phyloP scores from a whole-genome alignment of 1,140 invertebrate species.

The Tachypleus tridentatus region DNA sequence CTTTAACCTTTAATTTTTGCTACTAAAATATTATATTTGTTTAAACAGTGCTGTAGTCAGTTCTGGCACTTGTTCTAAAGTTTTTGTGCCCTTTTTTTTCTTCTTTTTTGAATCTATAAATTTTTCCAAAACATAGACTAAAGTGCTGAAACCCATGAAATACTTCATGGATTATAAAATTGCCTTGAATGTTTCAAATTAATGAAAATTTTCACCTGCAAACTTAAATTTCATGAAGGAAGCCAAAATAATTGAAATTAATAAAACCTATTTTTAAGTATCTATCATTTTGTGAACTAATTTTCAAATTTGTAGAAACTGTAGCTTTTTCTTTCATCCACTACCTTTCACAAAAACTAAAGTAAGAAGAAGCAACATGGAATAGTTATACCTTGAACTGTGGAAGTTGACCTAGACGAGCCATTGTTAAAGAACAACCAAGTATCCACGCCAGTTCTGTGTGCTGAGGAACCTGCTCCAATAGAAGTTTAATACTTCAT shows the following conservation, averaged over 20 bases:
- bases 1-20: too few species aligned
- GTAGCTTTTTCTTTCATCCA: neutral
- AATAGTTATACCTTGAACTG: constrained; percentile 57
- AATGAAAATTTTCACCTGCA: neutral
- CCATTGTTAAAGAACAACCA: constrained; percentile 67
- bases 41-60: too few species aligned
- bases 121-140: too few species aligned
- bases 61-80: too few species aligned
- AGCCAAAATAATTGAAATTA: neutral
- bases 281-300: neutral
- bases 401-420: constrained; percentile 67
- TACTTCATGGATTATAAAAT: too few species aligned
- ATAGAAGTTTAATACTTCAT: constrained; percentile 5
- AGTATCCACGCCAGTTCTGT: constrained; percentile 82
- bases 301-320: neutral
- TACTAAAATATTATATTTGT: too few species aligned
- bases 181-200: too few species aligned
- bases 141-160: too few species aligned
- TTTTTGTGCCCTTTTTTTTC: too few species aligned
- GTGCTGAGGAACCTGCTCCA: constrained; percentile 55
- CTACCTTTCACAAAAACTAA: constrained; percentile 8
- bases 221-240: neutral
- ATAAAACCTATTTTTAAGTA: constrained; percentile 6
- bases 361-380: constrained; percentile 4
- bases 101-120: too few species aligned